phyloP scores from a whole-genome alignment of 2,888 invertebrate genomes.

The Pristionchus maxplancki region DNA sequence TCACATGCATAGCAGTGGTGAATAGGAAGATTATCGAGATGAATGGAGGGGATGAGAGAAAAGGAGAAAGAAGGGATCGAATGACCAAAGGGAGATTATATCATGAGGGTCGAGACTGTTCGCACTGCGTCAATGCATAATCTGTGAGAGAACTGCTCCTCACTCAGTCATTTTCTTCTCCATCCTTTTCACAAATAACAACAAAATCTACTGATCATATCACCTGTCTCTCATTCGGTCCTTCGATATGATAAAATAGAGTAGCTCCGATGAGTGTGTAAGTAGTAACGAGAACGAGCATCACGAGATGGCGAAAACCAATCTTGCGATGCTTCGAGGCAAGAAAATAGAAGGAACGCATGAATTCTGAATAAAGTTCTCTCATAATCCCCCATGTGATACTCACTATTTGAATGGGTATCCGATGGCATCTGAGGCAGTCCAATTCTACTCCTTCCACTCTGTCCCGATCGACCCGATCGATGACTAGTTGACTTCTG shows the following conservation, averaged over 20 bases:
- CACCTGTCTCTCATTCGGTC: slow-evolving; percentile 60
- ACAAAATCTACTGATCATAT: not conserved
- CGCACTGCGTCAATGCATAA: slow-evolving; percentile 14
- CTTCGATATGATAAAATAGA: slow-evolving; percentile 63
- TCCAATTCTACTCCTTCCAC: slow-evolving; percentile 43
- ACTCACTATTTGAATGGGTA: slow-evolving; percentile 37
- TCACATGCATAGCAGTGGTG: not conserved
- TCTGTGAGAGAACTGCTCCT: not conserved
- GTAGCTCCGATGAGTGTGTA: slow-evolving; percentile 63
- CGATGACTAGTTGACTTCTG: slow-evolving; percentile 22
- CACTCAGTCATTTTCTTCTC: not conserved
- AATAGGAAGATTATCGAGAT: slow-evolving; percentile 14
- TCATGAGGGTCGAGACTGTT: not conserved
- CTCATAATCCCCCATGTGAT: not conserved
- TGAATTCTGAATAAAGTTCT: slow-evolving; percentile 58
- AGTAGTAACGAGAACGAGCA: slow-evolving; percentile 59
- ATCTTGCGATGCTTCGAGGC: slow-evolving; percentile 62
- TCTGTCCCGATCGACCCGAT: slow-evolving; percentile 44
- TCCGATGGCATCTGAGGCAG: slow-evolving; percentile 33
- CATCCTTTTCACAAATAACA: not conserved
- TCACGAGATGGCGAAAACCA: slow-evolving; percentile 64
- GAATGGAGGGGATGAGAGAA: not conserved
- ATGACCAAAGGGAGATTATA: not conserved
- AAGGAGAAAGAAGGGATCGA: not conserved
- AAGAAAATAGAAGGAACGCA: slow-evolving; percentile 64